Conservation (phyloP, 1,140 invertebrate genomes). For the Hylaeus anthracinus region DNA sequence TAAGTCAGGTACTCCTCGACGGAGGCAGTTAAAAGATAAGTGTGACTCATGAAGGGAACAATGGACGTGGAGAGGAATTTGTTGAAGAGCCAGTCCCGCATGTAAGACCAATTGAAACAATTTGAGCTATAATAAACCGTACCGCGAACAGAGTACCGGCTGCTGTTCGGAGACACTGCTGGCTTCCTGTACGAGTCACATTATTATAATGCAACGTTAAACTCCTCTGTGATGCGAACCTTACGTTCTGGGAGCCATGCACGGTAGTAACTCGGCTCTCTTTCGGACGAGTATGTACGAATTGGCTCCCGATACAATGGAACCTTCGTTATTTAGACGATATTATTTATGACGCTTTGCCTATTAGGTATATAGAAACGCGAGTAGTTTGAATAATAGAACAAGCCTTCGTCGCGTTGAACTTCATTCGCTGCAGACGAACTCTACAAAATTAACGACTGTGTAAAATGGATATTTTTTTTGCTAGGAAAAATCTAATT, state of each 20-base stretch:
- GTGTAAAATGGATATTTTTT: too few species aligned
- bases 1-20: slow-evolving; percentile 31
- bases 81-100: slow-evolving; percentile 51
- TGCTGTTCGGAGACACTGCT: slow-evolving; percentile 25
- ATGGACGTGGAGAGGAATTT: slow-evolving; percentile 45
- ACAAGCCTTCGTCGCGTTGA: too few species aligned
- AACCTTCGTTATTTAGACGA: too few species aligned
- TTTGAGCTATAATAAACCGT: slow-evolving; percentile 50
- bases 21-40: slow-evolving; percentile 39
- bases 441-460: too few species aligned
- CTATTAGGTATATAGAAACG: too few species aligned
- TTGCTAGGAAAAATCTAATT: too few species aligned
- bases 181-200: slow-evolving; percentile 31
- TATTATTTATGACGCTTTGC: too few species aligned
- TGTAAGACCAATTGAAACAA: slow-evolving; percentile 59
- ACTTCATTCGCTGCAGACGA: too few species aligned
- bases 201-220: slow-evolving; percentile 41
- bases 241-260: neutral
- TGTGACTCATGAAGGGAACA: slow-evolving; percentile 47
- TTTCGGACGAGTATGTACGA: too few species aligned
- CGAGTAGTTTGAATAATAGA: too few species aligned
- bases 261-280: too few species aligned
- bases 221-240: neutral
- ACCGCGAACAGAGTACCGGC: slow-evolving; percentile 18
- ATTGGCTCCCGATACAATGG: too few species aligned